Base-by-base conservation (phyloP, 2,797 vertebrate genomes). In the Pseudopleuronectes americanus region DNA sequence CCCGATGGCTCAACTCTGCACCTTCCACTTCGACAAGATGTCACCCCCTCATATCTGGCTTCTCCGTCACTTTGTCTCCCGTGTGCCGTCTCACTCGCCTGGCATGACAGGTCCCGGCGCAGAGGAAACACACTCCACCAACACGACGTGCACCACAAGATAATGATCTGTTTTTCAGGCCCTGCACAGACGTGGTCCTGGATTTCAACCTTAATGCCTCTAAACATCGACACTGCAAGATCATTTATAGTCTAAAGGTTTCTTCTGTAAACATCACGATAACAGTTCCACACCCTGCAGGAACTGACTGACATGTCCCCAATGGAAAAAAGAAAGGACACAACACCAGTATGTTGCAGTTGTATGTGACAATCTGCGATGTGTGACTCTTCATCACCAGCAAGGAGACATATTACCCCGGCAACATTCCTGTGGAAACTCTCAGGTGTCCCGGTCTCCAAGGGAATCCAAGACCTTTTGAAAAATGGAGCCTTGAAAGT, bases 401-500 rank as follows among this genome's bases (percentile, higher is more conserved):
- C 72, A 67, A 64, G 19, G 56, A 85, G 74, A 80, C 76, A 33
- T 53, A 74, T 80, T 73, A 77, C 71, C 68, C 26, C 26, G 68
- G 74, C 55, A 84, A 72, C 76, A 71, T 73, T 52, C 56, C 75
- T 2, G 58, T 62, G 75, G 66, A 80, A 76, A 83, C 78, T 79
- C 87, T 88, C 84, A 38, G 72, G 83, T 83, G 84, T 81, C 67
- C 66, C 33, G 64, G 59, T 81, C 84, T 84, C 80, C 77, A 71
- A 85, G 89, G 81, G 70, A 77, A 74, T 90, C 65, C 73, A 76
- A n/a, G n/a, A 57, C 59, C 33, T 69, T 68, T 85, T 88, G 70
- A 90, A 83, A 88, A 87, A 90, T 83, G 41, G 49, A 79, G 71
- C 66, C 61, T 83, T 77, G 77, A 87, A 86, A 76, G 74, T 71